A percentile compares a stretch with the other conserved stretches of the same genome.
phyloP scores from a whole-genome alignment of 2,888 invertebrate genomes.

The Sarcophaga carnaria region DNA sequence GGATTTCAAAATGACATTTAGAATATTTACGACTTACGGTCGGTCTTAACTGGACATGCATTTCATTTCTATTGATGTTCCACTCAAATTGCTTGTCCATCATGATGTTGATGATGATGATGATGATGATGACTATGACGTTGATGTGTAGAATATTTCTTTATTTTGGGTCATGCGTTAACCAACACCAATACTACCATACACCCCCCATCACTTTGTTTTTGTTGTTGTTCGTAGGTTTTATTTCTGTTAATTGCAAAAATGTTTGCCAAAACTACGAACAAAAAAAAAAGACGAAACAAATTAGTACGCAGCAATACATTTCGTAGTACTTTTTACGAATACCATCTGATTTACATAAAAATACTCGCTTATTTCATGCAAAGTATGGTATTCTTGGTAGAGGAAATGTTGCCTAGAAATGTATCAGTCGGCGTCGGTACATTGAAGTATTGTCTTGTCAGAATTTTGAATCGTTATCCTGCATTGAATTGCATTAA shows the following conservation, averaged over 20 bases:
- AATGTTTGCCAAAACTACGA: constrained; percentile 60
- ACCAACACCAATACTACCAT: too few relatives aligned
- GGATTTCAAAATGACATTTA: constrained; percentile 82
- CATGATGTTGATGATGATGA: constrained; percentile 21
- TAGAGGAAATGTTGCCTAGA: too few relatives aligned
- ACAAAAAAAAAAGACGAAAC: constrained; percentile 7
- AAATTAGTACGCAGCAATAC: not conserved
- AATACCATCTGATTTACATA: not conserved
- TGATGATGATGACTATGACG: constrained; percentile 28
- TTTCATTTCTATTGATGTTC: constrained; percentile 46
- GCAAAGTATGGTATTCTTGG: too few relatives aligned
- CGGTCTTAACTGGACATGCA: constrained; percentile 66
- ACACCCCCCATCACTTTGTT: constrained; percentile 10
- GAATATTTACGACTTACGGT: constrained; percentile 80
- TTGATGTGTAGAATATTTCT: constrained; percentile 25
- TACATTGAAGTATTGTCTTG: constrained; percentile 46
- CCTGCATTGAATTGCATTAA: not conserved
- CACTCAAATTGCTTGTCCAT: constrained; percentile 11
- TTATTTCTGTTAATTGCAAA: constrained; percentile 68
- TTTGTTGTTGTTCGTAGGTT: constrained; percentile 31
- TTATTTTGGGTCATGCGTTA: constrained; percentile 10
- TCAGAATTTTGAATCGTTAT: constrained; percentile 58
- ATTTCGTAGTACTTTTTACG: constrained; percentile 3
- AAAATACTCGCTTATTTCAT: too few relatives aligned
- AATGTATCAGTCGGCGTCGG: too few relatives aligned